Conservation (phyloP, 1,140 invertebrate genomes). For the Lerema accius region DNA sequence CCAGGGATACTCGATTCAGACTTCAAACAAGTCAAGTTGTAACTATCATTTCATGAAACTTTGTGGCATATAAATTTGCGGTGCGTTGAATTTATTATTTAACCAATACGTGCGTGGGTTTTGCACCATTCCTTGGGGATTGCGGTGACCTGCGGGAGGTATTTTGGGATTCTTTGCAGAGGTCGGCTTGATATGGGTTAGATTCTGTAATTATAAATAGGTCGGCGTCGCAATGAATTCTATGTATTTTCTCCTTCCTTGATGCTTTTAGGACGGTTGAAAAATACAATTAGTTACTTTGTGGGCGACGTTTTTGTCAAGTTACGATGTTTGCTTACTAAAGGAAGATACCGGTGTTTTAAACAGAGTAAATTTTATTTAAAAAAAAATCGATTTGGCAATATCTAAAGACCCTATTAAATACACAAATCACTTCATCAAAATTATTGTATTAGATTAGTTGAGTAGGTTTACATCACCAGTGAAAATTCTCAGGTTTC, state of each 20-base stretch:
- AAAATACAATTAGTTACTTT: conserved; percentile 19
- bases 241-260: conserved; percentile 31
- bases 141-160: conserved; percentile 35
- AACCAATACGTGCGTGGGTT: conserved; percentile 35
- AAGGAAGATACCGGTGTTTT: too few species aligned
- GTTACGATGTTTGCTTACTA: background rate
- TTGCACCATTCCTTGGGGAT: conserved; percentile 43
- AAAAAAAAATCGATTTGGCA: too few species aligned
- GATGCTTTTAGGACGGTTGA: conserved; percentile 9
- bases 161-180: conserved; percentile 48
- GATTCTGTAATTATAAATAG: conserved; percentile 55
- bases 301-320: background rate
- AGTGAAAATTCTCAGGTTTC: too few species aligned
- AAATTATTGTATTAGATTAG: too few species aligned
- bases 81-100: conserved; percentile 46
- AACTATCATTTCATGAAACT: conserved; percentile 8
- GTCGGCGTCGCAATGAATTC: conserved; percentile 42
- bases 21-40: too few species aligned
- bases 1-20: too few species aligned
- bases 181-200: conserved; percentile 33
- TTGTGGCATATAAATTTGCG: conserved; percentile 32
- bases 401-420: too few species aligned
- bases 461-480: too few species aligned
- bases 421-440: too few species aligned
- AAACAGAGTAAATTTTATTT: too few species aligned